These are phyloP conservation scores for Reticulitermes lucifugus DNA, from an alignment of 2,888 invertebrate genomes.

Conservation along the genomic window DNA sequence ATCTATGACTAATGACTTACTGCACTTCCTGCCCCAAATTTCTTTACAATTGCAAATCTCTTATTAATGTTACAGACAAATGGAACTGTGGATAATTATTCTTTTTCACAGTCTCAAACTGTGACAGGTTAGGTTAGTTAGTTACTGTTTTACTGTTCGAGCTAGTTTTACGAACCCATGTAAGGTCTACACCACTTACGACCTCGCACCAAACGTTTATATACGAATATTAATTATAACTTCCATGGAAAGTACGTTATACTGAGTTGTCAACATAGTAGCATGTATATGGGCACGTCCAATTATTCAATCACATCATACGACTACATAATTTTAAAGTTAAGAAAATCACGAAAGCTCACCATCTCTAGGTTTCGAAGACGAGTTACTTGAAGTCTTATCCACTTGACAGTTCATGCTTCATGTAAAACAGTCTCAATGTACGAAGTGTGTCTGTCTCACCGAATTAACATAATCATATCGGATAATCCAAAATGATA, in stretches of 20 bases:
- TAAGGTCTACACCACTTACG: neutral
- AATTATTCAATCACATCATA: neutral
- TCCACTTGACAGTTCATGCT: constrained; percentile 59
- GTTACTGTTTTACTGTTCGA: neutral
- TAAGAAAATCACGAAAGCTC: constrained; percentile 50
- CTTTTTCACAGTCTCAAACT: neutral
- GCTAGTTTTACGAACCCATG: neutral
- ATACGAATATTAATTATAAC: neutral
- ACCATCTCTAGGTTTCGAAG: constrained; percentile 59
- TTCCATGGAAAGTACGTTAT: neutral
- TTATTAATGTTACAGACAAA: too few species aligned
- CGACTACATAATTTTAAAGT: constrained; percentile 3
- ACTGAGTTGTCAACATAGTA: neutral
- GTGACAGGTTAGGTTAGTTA: neutral
- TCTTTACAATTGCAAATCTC: too few species aligned
- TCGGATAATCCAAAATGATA: constrained; percentile 43
- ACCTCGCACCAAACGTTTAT: neutral
- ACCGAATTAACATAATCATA: constrained; percentile 71
- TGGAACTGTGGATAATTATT: neutral
- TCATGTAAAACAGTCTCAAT: constrained; percentile 61
- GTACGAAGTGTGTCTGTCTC: constrained; percentile 67
- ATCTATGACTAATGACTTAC: too few species aligned
- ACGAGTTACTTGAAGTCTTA: constrained; percentile 58
- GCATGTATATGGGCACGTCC: neutral
- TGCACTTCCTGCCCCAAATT: too few species aligned